phyloP scores from a whole-genome alignment of 2,113 vertebrate species.

The Indicator indicator region DNA sequence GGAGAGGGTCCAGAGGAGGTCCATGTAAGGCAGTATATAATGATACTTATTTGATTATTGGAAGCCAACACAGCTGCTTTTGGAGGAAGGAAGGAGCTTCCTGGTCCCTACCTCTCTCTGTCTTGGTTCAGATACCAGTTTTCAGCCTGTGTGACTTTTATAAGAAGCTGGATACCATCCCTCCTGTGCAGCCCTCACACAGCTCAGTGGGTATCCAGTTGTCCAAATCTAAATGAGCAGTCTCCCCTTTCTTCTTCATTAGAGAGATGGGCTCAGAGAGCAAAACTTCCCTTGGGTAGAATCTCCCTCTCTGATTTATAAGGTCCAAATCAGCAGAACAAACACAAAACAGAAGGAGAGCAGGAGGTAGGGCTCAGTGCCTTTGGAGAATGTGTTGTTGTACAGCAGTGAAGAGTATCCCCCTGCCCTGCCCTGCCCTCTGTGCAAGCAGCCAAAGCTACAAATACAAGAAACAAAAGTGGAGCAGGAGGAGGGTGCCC shows the following conservation, averaged over 20 bases:
- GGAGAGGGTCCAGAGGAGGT: too few species aligned
- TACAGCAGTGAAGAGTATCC: not conserved
- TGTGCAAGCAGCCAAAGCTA: not conserved
- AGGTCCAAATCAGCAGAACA: constrained; percentile 2
- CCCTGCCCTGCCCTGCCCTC: not conserved
- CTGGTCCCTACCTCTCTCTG: not conserved
- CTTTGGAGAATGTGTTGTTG: not conserved
- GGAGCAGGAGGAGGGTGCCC: not conserved
- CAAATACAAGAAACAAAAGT: not conserved
- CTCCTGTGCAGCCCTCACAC: not conserved
- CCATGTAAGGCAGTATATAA: not conserved
- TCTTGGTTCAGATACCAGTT: not conserved
- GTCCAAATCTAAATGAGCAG: not conserved
- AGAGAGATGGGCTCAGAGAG: not conserved
- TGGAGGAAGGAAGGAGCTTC: not conserved
- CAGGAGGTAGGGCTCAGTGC: not conserved
- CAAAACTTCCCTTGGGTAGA: not conserved
- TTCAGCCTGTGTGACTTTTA: not conserved
- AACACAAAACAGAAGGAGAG: not conserved
- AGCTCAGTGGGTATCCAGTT: not conserved
- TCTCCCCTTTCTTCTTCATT: not conserved
- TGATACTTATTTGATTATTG: not conserved
- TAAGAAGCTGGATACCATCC: not conserved
- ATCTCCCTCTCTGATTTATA: not conserved
- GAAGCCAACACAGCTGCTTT: not conserved